Evolutionary conservation across 1,140 invertebrate species (phyloP).

Genomic region (Zaprionus nigranus): DNA sequence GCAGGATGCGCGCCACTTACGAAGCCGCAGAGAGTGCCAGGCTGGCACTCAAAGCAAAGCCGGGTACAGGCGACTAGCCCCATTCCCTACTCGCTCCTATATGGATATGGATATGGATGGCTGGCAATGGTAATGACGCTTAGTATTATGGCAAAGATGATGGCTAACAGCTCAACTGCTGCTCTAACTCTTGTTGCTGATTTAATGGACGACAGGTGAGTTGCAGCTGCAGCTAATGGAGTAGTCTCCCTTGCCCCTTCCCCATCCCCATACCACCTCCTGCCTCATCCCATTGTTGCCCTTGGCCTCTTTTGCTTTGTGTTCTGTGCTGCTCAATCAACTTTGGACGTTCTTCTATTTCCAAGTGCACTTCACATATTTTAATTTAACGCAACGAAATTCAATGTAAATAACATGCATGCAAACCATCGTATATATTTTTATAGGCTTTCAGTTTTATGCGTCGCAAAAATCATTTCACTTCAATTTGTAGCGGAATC

Average conservation of each 20-base stretch:
- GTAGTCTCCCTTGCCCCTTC: not conserved
- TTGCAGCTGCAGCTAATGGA: slow-evolving; percentile 43
- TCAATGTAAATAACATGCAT: slow-evolving; percentile 52
- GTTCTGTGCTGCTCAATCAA: slow-evolving; percentile 58
- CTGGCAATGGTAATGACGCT: slow-evolving; percentile 71
- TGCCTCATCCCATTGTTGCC: not conserved
- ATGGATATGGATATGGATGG: slow-evolving; percentile 62
- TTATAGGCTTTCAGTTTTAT: slow-evolving; percentile 66
- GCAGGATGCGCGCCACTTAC: slow-evolving; percentile 26
- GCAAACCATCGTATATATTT: slow-evolving; percentile 37
- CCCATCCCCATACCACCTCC: not conserved
- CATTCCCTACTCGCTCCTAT: slow-evolving; percentile 1
- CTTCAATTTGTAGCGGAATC: slow-evolving; percentile 61
- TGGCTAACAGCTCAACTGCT: slow-evolving; percentile 37
- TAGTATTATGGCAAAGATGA: slow-evolving; percentile 78
- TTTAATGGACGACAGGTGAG: slow-evolving; percentile 45
- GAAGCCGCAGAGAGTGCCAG: slow-evolving; percentile 21
- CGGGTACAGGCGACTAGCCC: not conserved
- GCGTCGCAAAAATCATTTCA: slow-evolving; percentile 62
- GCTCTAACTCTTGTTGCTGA: slow-evolving; percentile 10
- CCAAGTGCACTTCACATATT: slow-evolving; percentile 45
- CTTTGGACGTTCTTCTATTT: slow-evolving; percentile 47
- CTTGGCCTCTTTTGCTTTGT: not conserved
- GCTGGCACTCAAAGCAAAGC: not conserved
- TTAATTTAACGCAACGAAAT: slow-evolving; percentile 45